Base-by-base conservation (phyloP, 2,888 invertebrate genomes). In the Uropetala carovei region DNA sequence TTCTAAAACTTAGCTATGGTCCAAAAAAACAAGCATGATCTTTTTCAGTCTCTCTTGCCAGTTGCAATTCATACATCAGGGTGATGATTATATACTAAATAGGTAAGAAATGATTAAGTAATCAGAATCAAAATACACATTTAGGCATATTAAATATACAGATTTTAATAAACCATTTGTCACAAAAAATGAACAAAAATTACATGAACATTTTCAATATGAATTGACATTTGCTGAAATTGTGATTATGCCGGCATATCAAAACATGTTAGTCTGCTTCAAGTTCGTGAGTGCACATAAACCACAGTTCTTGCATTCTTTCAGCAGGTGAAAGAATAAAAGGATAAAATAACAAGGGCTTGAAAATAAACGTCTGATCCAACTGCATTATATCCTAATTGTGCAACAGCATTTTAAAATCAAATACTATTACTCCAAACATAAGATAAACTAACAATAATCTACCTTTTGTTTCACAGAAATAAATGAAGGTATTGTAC, bases 161-260 rank as follows among this genome's bases (percentile, higher is more conserved):
- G 27, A 64, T 89, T 89, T 89, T 89, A 64, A 89, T 64, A 30
- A 86, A 43, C 64, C 43, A n/a, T 68, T 89, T 16, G 27, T 89
- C 68, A 89, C 60, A 89, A 85, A 89, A n/a, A 89, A n/a, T 89
- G 75, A 89, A 64, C 64, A 89, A 60, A 89, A 89, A 64, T 58
- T 43, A n/a, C 89, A 89, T 89, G 43, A 89, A 13, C 27, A 68
- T 22, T n/a, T 22, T 68, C 27, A 75, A 68, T 27, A 75, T 27
- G 22, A 75, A 75, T 27, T 75, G 22, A 68, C 27, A 43, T 59
- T 89, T 30, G 60, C 64, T 68, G 64, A 30, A 30, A 89, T 27
- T 27, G 86, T 56, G 16, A n/a, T 60, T 64, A 89, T 89, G 64
- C 43, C 64, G 30, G 8, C 89, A 89, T 43, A 43, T 30, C n/a